Percentiles rank a stretch among this genome's conserved stretches.
These are phyloP conservation scores for Orussus abietinus DNA, from an alignment of 1,140 invertebrate species.

Conservation along the genomic window DNA sequence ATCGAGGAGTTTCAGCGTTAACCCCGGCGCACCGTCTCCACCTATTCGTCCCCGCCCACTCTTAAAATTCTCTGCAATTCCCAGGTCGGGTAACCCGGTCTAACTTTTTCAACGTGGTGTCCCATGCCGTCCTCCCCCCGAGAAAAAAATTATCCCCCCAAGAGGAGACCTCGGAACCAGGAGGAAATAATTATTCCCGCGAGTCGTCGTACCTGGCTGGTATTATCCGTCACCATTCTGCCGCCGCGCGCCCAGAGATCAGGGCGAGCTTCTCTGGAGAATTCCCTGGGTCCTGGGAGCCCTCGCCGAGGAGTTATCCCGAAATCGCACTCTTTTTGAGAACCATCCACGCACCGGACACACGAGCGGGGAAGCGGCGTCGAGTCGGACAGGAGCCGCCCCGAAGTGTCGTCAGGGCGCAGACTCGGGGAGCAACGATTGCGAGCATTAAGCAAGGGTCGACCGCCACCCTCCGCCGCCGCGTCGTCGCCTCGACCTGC, in stretches of 20 bases:
- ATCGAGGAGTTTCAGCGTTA: no score
- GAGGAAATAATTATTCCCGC: not conserved
- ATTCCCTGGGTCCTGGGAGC: conserved; percentile 5
- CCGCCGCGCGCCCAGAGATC: no score
- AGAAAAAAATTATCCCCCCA: no score
- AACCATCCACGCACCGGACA: conserved; percentile 17
- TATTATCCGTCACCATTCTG: conserved; percentile 47
- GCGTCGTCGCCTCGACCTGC: no score
- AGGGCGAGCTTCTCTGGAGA: no score
- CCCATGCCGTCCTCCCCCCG: no score
- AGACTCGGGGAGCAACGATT: conserved; percentile 43
- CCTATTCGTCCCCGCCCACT: not conserved
- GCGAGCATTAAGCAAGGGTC: no score
- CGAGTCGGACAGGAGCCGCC: conserved; percentile 36
- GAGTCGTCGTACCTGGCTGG: conserved; percentile 37
- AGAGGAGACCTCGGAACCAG: no score
- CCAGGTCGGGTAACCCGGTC: not conserved
- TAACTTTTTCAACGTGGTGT: not conserved
- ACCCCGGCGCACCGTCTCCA: not conserved
- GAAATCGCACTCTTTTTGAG: conserved; percentile 6
- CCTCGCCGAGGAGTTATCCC: not conserved
- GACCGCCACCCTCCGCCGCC: no score
- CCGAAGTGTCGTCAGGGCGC: conserved; percentile 34
- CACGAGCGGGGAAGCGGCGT: conserved; percentile 5
- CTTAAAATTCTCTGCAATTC: not conserved